phyloP scores from a whole-genome alignment of 2,797 vertebrate genomes.

The Propithecus perrieri region DNA sequence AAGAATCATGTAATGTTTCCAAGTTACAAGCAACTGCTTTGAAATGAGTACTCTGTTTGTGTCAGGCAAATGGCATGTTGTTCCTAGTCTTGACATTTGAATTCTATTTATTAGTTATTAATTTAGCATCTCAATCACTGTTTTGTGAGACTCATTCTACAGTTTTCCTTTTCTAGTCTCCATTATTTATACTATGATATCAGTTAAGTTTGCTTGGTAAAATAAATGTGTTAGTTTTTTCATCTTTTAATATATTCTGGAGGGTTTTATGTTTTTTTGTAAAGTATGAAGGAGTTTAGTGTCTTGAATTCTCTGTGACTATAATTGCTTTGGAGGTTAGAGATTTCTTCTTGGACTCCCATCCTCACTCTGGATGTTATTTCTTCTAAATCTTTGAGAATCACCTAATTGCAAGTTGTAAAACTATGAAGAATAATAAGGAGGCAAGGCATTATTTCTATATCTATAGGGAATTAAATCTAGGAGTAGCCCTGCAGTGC shows the following conservation, averaged over 20 bases:
- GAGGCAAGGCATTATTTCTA: background rate
- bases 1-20: background rate
- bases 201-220: background rate
- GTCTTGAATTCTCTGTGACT: background rate
- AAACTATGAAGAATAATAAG: background rate
- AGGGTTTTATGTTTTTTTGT: background rate
- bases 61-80: background rate
- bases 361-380: background rate
- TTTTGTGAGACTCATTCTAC: background rate
- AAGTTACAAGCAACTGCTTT: background rate
- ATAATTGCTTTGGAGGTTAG: background rate
- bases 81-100: background rate
- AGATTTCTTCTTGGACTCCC: background rate
- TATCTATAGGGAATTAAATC: no score
- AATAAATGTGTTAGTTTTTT: background rate
- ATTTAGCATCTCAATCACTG: background rate
- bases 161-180: background rate
- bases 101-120: background rate
- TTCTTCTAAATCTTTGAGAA: background rate
- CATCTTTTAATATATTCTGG: background rate
- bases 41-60: background rate
- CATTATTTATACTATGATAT: background rate
- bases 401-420: background rate
- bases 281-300: background rate
- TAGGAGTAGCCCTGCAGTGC: accelerated